These are phyloP conservation scores for Liparis tanakae DNA, from an alignment of 2,797 vertebrate genomes.

Conservation along the genomic window DNA sequence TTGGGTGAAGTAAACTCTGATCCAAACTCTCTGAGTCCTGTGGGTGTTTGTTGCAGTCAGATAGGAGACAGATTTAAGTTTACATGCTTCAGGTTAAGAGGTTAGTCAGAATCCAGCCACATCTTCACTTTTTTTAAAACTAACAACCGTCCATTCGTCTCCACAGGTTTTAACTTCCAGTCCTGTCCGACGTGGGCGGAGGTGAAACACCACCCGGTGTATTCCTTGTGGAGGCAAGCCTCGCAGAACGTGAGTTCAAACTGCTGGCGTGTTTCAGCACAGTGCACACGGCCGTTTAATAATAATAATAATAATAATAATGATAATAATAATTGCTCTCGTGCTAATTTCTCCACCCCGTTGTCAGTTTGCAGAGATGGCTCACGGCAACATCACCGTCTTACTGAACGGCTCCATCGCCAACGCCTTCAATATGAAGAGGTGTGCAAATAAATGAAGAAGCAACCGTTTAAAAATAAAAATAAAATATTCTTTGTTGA, in stretches of 20 bases:
- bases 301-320: too few species aligned
- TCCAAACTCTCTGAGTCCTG: too few species aligned
- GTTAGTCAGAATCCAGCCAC: too few species aligned
- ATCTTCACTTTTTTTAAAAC: neutral
- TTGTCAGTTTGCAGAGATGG: slow-evolving; percentile 82
- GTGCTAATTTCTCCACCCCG: slow-evolving; percentile 1
- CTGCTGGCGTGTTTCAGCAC: neutral
- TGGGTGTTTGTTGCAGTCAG: too few species aligned
- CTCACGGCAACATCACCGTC: slow-evolving; percentile 85
- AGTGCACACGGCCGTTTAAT: neutral
- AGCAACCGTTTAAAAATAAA: neutral
- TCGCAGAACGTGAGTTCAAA: slow-evolving; percentile 78
- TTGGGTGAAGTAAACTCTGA: too few species aligned
- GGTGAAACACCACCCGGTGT: slow-evolving; percentile 79
- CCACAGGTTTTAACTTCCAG: slow-evolving; percentile 81
- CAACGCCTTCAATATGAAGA: slow-evolving; percentile 79
- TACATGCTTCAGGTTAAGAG: too few species aligned
- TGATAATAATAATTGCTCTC: neutral
- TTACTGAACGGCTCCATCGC: slow-evolving; percentile 82
- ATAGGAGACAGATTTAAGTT: too few species aligned
- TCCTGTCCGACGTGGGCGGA: slow-evolving; percentile 83
- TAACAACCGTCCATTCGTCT: slow-evolving; percentile 32
- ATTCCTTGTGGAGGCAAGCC: slow-evolving; percentile 82
- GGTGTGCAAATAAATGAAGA: slow-evolving; percentile 55
- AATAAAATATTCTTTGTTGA: neutral